Percentiles rank a stretch among this genome's conserved stretches.
Evolutionary conservation across 2,797 vertebrate species (phyloP).

Genomic region (Sebastes glaucus): DNA sequence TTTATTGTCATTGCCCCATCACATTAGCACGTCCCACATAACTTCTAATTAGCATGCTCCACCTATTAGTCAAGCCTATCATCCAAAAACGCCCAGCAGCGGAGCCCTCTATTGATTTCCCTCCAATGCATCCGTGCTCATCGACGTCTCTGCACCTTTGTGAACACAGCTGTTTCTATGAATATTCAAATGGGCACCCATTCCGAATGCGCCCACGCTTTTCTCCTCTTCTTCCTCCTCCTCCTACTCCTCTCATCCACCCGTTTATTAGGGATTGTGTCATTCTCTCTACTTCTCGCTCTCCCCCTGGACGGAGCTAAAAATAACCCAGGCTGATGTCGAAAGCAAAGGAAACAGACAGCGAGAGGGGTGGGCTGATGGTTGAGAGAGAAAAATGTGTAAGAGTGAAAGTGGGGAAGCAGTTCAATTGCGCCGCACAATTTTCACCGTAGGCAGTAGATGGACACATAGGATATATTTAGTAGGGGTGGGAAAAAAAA

Average conservation of each 20-base stretch:
- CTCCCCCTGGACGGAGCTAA: constrained; percentile 62
- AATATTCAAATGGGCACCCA: constrained; percentile 66
- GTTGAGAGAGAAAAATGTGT: not conserved
- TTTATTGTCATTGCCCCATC: not conserved
- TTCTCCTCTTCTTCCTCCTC: constrained; percentile 20
- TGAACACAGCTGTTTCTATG: constrained; percentile 62
- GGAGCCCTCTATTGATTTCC: constrained; percentile 29
- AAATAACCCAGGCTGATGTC: constrained; percentile 69
- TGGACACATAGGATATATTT: not conserved
- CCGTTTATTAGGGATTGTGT: constrained; percentile 52
- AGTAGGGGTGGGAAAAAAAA: not conserved
- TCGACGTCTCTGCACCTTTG: constrained; percentile 33
- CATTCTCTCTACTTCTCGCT: constrained; percentile 16
- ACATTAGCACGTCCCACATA: constrained; percentile 28
- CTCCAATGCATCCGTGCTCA: not conserved
- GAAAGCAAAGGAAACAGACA: constrained; percentile 40
- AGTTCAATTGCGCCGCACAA: not conserved
- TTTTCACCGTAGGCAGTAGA: not conserved
- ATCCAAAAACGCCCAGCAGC: not conserved
- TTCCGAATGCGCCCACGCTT: constrained; percentile 50
- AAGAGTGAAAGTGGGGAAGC: not conserved
- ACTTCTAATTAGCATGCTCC: constrained; percentile 38
- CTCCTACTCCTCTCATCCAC: constrained; percentile 13
- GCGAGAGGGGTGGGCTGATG: not conserved
- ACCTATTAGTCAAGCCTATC: constrained; percentile 20